Base-by-base conservation (phyloP, 2,113 vertebrate genomes). In the Apodemus sylvaticus region DNA sequence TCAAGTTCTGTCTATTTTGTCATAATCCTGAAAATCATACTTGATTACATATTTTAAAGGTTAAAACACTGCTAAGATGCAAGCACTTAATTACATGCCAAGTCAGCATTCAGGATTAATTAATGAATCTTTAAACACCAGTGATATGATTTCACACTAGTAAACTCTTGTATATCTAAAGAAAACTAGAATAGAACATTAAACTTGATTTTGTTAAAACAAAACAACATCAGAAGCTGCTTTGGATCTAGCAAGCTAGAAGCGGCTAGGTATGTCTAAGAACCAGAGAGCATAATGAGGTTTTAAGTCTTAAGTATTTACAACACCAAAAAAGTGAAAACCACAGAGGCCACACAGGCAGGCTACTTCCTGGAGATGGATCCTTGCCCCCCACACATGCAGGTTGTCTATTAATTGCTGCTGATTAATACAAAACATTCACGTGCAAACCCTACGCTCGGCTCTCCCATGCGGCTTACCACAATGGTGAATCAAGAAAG, bases 391-490 rank as follows among this genome's bases (percentile, higher is more conserved):
- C 74, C 93, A 53, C 24, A 71, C 29, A 31, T 48, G 66, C 20
- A 58, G 78, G 95, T 94, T 64, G 74, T 7, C 51, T 64, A 62
- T 89, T 98, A 96, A 88, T 92, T 91, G 95, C 34, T 93, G 60
- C 74, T 73, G 74, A 92, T 53, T 70, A 93, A 34, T 96, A 51
- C 12, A 45, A 90, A 97, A 78, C 76, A 95, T 73, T 92, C 55
- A 87, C 66, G 87, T 94, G 70, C 1, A 90, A 70, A 77, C 70
- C 53, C 64, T 90, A 77, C 26, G 48, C 39, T 60, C 13, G 70
- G 81, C 66, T 94, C 97, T 94, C 78, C 89, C 48, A 39, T 74
- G 82, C 31, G 95, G 95, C 78, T 96, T 60, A 92, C 76, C 95
- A 90, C 89, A 76, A 90, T 20, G 90, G 78, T 77, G 92, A 94